Evolutionary conservation across 2,113 vertebrate species (phyloP), one percentile per base, ranked within the genome.

Genomic region (Hassar affinis): DNA sequence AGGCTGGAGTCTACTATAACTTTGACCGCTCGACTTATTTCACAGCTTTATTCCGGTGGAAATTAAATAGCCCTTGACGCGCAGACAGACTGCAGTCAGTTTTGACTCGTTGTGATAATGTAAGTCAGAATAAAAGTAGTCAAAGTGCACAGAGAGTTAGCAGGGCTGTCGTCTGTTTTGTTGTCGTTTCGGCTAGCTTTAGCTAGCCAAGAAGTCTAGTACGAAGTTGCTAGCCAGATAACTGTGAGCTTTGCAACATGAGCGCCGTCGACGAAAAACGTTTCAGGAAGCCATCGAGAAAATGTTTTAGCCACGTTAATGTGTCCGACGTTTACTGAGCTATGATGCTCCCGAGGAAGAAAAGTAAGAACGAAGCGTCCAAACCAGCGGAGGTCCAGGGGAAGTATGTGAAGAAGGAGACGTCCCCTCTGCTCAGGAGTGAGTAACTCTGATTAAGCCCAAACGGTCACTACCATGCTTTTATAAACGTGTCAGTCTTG

Each of bases 341-440:
- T 88, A 96, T 52, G 71, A 88, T 99, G 98, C 94, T 99, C 93
- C 97, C 97, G 79, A 94, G 96, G 92, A 98, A 97, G 95, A 99
- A 99, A 91, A 98, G 97, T 87, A 97, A 97, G 88, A 96, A 94
- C 90, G 96, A 99, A 94, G 95, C 96, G 91, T 97, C 96, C 71
- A 98, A 98, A 89, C 96, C 97, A 85, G 95, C 96, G 78, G 98
- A 99, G 93, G 97, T 99, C 68, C 97, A 97, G 93, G 97, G 97
- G 82, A 98, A 98, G 84, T 99, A 98, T 93, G 96, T 99, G 91
- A 99, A 98, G 94, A 98, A 98, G 94, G 97, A 99, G 93, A 98
- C 97, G 72, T 97, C 96, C 86, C 97, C 97, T 79, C 93, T 98
- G 86, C 94, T 98, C 71, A 95, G 96, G 93, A 98, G 97, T 99